Evolutionary conservation across 1,140 invertebrate species (phyloP).

Genomic region (Hyphantria cunea): DNA sequence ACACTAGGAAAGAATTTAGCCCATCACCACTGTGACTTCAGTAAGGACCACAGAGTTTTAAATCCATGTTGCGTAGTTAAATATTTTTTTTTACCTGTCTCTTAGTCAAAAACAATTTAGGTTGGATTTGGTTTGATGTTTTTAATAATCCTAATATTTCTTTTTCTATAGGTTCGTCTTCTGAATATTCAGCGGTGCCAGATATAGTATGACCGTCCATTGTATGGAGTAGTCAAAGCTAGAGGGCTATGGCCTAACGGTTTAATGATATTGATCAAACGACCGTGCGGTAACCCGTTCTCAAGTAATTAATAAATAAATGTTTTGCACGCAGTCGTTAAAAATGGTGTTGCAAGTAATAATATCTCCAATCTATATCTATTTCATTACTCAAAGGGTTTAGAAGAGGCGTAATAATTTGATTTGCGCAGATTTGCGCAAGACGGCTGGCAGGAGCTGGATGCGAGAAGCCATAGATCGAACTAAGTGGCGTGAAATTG

Average conservation of each 20-base stretch:
- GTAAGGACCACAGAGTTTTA: no score
- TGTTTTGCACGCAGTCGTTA: neutral
- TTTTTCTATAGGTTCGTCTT: constrained; percentile 36
- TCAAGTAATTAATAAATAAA: constrained; percentile 23
- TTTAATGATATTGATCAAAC: constrained; percentile 41
- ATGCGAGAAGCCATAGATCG: no score
- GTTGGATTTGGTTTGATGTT: constrained; percentile 41
- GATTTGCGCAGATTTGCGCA: no score
- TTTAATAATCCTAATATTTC: constrained; percentile 28
- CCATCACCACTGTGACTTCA: no score
- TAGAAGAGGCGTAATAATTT: no score
- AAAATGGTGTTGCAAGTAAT: constrained; percentile 7
- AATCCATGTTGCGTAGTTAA: no score
- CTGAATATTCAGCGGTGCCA: constrained; percentile 46
- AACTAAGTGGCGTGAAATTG: no score
- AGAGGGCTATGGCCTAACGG: neutral
- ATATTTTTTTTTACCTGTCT: constrained; percentile 60
- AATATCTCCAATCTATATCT: no score
- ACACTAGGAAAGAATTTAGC: no score
- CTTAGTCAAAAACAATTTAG: constrained; percentile 52
- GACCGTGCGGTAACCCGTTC: constrained; percentile 49
- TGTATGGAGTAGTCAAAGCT: constrained; percentile 30
- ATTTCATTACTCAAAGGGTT: no score
- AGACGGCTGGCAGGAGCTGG: no score
- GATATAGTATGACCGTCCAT: constrained; percentile 41